phyloP scores from a whole-genome alignment of 2,888 invertebrate species.

The Rhingia campestris region DNA sequence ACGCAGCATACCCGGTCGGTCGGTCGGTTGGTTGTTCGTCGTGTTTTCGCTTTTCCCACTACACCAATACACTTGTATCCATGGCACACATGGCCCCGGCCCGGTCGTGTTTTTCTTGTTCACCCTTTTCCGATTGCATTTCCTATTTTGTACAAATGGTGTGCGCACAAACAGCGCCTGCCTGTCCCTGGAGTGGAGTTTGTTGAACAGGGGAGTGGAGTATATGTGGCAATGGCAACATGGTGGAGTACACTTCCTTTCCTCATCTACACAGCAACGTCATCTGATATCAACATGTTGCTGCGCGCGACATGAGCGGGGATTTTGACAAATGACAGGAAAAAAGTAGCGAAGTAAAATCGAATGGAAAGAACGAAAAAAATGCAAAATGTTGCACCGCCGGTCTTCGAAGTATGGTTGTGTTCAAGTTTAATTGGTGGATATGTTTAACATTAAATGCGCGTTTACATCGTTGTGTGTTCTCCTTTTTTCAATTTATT shows the following conservation, averaged over 20 bases:
- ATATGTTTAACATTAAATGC: slow-evolving; percentile 45
- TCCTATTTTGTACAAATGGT: slow-evolving; percentile 51
- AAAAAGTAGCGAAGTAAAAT: slow-evolving; percentile 10
- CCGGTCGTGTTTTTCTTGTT: slow-evolving; percentile 47
- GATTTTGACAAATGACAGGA: slow-evolving; percentile 44
- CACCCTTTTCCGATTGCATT: slow-evolving; percentile 68
- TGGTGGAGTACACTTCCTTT: slow-evolving; percentile 48
- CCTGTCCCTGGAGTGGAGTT: neutral
- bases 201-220: neutral
- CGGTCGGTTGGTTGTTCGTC: slow-evolving; percentile 8
- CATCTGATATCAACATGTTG: slow-evolving; percentile 68
- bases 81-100: neutral
- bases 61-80: slow-evolving; percentile 44
- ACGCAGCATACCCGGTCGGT: slow-evolving; percentile 18
- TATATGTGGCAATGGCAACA: neutral
- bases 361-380: neutral
- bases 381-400: slow-evolving; percentile 28
- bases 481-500: slow-evolving; percentile 14
- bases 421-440: slow-evolving; percentile 48
- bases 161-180: slow-evolving; percentile 8
- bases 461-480: slow-evolving; percentile 19
- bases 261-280: slow-evolving; percentile 28
- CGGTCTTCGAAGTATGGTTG: slow-evolving; percentile 17
- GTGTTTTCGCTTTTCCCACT: slow-evolving; percentile 16
- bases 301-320: slow-evolving; percentile 2